Conservation (phyloP, 2,797 vertebrate species). For the Sebastiscus albofasciatus region DNA sequence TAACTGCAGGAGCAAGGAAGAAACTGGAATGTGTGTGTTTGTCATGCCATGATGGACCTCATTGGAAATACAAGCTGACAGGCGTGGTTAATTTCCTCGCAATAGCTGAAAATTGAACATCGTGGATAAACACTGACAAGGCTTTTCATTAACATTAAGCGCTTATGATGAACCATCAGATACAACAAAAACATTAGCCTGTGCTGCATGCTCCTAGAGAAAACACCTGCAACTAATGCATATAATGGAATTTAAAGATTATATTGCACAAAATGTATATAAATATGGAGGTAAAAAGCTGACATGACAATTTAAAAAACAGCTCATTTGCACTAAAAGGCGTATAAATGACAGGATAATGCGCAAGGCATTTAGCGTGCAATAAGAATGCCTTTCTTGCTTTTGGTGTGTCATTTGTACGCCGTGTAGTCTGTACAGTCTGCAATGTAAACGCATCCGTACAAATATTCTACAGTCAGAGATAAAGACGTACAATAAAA, state of each 20-base stretch:
- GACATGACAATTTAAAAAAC: not conserved
- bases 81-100: slow-evolving; percentile 75
- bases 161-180: slow-evolving; percentile 57
- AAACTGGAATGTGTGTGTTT: slow-evolving; percentile 4
- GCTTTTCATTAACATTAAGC: slow-evolving; percentile 67
- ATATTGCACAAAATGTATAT: not conserved
- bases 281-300: not conserved
- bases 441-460: no score
- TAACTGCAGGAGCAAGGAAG: not conserved
- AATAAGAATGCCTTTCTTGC: no score
- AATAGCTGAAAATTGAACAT: slow-evolving; percentile 73
- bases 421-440: no score
- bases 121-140: slow-evolving; percentile 57
- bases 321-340: no score
- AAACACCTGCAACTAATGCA: not conserved
- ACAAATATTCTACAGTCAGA: no score
- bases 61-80: slow-evolving; percentile 72
- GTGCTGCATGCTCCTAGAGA: not conserved
- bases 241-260: not conserved
- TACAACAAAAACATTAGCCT: slow-evolving; percentile 8
- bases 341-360: no score
- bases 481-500: no score
- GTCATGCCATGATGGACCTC: slow-evolving; percentile 68
- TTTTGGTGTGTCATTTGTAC: no score
- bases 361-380: no score